Evolutionary conservation across 1,140 invertebrate genomes (phyloP), one percentile per base, ranked within the genome.

Genomic region (Drosophila kanapiae): DNA sequence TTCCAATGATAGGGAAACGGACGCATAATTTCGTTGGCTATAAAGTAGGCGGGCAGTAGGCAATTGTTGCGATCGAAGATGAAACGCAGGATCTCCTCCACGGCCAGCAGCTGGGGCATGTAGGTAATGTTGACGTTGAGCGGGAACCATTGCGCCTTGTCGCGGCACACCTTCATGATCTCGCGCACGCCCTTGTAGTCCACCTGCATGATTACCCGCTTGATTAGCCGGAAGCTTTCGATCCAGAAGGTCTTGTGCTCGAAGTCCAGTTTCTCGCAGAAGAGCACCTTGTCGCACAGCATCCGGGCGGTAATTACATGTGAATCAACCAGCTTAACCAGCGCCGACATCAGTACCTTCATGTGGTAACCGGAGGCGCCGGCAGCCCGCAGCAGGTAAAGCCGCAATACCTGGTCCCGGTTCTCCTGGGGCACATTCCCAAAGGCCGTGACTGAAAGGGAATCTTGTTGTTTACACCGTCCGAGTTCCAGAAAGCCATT

Each of bases 141-240:
- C 8, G 97, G 97, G 69, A 98, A 94, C 49, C 95, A 95, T 70
- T 96, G 95, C 1, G 97, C 96, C 94, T 98, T 98, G 86, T 99
- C 98, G 87, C 97, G 95, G 78, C 97, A 98, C 29, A 96, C 96
- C 94, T 98, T 98, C 96, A 98, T 97, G 42, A 98, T 97, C 94
- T 97, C 97, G 79, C 97, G 93, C 2, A 98, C 97, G 49, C 97
- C 98, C 94, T 99, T 99, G 91, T 99, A 99, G 93, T 99, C 97
- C 11, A 99, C 98, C 65, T 96, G 96, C 40, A 96, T 95, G 90
- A 99, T 97, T 64, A 99, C 96, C 87, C 95, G 96, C 78, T 96
- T 95, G 45, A 99, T 96, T 5, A 99, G 94, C 64, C 95, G 94
- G 93, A 99, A 99, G 91, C 96, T 96, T 91, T 96, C 96, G 13